These are phyloP conservation scores for Rhegmatorhina hoffmannsi DNA, from an alignment of 2,113 vertebrate genomes.

Conservation along the genomic window DNA sequence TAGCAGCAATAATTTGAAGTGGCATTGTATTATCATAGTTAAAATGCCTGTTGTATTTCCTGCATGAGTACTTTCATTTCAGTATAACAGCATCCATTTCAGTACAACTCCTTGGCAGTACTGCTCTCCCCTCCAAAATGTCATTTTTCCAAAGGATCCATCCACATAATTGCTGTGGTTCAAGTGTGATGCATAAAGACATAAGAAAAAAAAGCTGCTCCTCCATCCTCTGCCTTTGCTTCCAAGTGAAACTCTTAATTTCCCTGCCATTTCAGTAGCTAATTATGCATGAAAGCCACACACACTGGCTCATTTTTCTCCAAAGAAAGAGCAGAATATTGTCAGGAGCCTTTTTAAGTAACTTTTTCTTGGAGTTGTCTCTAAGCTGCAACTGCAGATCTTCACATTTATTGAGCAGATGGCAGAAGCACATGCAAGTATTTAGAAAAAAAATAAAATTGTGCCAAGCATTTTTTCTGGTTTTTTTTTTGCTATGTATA, in stretches of 20 bases:
- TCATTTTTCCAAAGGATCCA: background rate
- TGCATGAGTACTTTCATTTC: background rate
- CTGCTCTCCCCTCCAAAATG: background rate
- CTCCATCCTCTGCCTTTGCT: background rate
- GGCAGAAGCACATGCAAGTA: background rate
- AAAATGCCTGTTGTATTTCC: background rate
- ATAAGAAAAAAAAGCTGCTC: background rate
- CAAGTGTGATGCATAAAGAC: background rate
- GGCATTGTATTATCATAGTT: rapidly evolving
- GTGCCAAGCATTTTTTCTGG: background rate
- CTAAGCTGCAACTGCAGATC: background rate
- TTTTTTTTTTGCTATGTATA: background rate
- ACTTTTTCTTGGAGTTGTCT: background rate
- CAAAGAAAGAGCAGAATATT: background rate
- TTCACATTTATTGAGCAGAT: background rate
- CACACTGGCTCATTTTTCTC: background rate
- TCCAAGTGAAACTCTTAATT: background rate
- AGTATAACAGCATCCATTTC: background rate
- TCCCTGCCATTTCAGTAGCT: background rate
- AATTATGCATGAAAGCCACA: background rate
- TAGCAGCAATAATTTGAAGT: background rate
- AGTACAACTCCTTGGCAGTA: background rate
- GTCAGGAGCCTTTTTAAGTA: background rate
- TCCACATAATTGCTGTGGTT: background rate
- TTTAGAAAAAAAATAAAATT: background rate